Base-by-base conservation (phyloP, 1,140 invertebrate genomes). In the Matsumurasca onukii region DNA sequence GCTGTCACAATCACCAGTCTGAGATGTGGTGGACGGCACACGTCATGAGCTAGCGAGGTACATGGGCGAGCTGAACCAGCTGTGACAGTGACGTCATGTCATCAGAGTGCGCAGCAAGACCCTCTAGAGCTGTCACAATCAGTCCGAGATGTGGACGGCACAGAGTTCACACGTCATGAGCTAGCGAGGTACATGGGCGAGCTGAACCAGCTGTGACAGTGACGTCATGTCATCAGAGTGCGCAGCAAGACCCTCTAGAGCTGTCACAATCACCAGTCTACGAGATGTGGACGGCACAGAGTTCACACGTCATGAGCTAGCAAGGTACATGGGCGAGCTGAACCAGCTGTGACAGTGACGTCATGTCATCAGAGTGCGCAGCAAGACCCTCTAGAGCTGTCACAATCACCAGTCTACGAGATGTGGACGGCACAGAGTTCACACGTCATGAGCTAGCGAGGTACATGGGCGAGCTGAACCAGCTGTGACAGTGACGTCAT, bases 181-280 rank as follows among this genome's bases (percentile, higher is more conserved):
- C 67, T 75, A 5, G 74, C 73, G 20, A 29, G 69, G 24, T 73
- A 73, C 61, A 75, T 75, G 71, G 72, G 70, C 2, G 71, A 75
- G 51, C 59, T 75, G 31, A 74, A 74, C 55, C 64, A 68, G 45
- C 68, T 63, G 64, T 71, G 68, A 65, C 45, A 31, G 20, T 57
- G 66, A 25, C 39, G n/a, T 22, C 45, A 51, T n/a, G n/a, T n/a
- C n/a, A n/a, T n/a, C n/a, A n/a, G n/a, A n/a, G n/a, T n/a, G n/a
- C n/a, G n/a, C n/a, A n/a, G n/a, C n/a, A n/a, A n/a, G n/a, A n/a
- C n/a, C n/a, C n/a, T n/a, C n/a, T n/a, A n/a, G n/a, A n/a, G n/a
- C 85, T 30, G 89, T 91, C 63, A 89, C 87, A 71, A 90, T 90
- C 78, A 89, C 87, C 3, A 90, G 88, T 75, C 79, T 90, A 1